Evolutionary conservation across 1,140 invertebrate species (phyloP).

Genomic region (Solen grandis): DNA sequence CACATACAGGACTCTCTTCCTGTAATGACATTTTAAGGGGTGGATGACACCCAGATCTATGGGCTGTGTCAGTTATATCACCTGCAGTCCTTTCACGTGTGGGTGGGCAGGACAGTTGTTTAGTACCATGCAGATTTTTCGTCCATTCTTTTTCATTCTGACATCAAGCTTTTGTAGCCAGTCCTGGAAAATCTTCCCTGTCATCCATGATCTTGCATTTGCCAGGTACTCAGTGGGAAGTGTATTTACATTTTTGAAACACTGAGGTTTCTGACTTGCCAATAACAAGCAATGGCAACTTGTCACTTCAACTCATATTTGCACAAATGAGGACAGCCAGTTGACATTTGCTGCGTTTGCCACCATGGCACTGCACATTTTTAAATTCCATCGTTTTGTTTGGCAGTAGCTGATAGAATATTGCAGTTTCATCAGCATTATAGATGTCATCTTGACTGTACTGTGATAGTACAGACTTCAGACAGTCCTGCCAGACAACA

Average conservation of each 20-base stretch:
- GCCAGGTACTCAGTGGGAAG: conserved; percentile 41
- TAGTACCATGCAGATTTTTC: too few species aligned
- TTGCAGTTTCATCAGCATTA: conserved; percentile 59
- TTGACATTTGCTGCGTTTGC: conserved; percentile 81
- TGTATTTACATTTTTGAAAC: too few species aligned
- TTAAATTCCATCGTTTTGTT: conserved; percentile 57
- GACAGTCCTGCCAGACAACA: background rate
- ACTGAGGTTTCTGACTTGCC: too few species aligned
- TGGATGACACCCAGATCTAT: too few species aligned
- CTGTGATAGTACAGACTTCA: conserved; percentile 4
- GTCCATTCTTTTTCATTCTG: conserved; percentile 18
- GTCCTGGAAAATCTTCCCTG: conserved; percentile 34
- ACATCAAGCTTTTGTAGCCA: conserved; percentile 52
- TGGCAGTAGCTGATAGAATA: conserved; percentile 57
- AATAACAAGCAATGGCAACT: too few species aligned
- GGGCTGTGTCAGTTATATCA: too few species aligned
- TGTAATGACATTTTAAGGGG: too few species aligned
- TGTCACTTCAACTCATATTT: too few species aligned
- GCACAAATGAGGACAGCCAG: conserved; percentile 79
- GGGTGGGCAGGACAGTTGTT: too few species aligned
- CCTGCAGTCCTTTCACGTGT: too few species aligned
- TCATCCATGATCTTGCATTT: conserved; percentile 64
- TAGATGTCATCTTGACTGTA: conserved; percentile 46
- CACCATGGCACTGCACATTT: conserved; percentile 41
- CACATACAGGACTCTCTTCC: too few species aligned